Conservation (phyloP, 2,113 vertebrate genomes). For the Tachycineta bicolor region DNA sequence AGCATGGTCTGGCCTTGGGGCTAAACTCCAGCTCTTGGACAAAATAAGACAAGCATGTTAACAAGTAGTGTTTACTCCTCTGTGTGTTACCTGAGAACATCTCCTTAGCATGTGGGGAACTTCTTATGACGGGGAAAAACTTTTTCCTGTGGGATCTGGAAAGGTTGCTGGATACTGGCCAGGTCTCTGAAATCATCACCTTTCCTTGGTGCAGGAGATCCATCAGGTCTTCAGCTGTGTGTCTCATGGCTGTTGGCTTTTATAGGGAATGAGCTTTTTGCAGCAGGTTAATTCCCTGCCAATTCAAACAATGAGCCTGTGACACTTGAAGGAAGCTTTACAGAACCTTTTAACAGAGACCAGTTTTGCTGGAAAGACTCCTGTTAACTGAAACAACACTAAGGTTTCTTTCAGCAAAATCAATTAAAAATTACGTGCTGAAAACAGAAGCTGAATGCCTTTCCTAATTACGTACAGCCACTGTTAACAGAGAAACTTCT, state of each 20-base stretch:
- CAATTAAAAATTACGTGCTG: conserved; percentile 1
- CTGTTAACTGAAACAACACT: conserved; percentile 4
- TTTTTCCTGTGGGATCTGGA: not conserved
- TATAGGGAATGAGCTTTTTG: not conserved
- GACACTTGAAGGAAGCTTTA: conserved; percentile 23
- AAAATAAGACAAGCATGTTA: not conserved
- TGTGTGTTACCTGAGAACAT: not conserved
- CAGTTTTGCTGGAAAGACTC: conserved; percentile 33
- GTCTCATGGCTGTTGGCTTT: not conserved
- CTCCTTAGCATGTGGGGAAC: not conserved
- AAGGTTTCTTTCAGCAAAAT: conserved; percentile 41
- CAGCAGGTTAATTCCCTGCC: conserved; percentile 12
- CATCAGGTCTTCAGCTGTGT: not conserved
- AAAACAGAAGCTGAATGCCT: conserved; percentile 11
- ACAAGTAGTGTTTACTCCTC: not conserved
- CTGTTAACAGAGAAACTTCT: not conserved
- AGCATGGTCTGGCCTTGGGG: not conserved
- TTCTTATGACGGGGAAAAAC: not conserved
- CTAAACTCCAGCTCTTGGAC: not conserved
- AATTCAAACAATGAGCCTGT: not conserved
- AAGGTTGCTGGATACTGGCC: not conserved
- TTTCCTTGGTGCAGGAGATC: not conserved
- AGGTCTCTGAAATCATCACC: not conserved
- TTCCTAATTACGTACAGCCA: conserved; percentile 12
- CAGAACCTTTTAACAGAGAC: not conserved